Evolutionary conservation across 2,888 invertebrate genomes (phyloP), one percentile per base, ranked within the genome.

Genomic region (Spilarctia lutea): DNA sequence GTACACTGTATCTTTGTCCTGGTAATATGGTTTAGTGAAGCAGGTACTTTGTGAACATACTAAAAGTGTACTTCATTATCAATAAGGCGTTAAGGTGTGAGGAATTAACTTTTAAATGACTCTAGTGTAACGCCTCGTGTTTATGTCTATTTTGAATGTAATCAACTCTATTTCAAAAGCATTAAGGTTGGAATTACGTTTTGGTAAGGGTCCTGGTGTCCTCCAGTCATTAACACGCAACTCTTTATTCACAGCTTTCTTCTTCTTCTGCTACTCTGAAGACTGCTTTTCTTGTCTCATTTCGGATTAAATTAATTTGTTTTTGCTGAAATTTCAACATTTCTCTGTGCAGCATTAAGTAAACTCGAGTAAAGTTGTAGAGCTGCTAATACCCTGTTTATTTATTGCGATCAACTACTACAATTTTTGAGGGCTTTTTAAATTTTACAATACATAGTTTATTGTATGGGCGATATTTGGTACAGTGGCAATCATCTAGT

Each of bases 211-310:
- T 83, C 81, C 84, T 85, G 78, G 79, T 81, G 80, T 89, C 92
- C 92, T 91, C 93, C 94, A 93, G 94, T 94, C 93, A 92, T 91
- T 90, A 90, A 91, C 88, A 87, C 88, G 83, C 83, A 81, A 86
- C 82, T 83, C 81, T 87, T 72, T 82, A 80, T 79, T 83, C 89
- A 90, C 91, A 90, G 93, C 94, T 94, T 94, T 75, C n/a, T 81
- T 89, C 85, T 91, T 89, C 89, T 89, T 79, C 79, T 89, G 86
- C 88, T 86, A 86, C 86, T 87, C 85, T 86, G 75, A 89, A 90
- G 86, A 88, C 78, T 88, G 89, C 91, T 91, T 91, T 70, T 78
- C 72, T 81, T 76, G 74, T 85, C 83, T 85, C 85, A 73, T 81
- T 77, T 85, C 65, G 74, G 81, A 79, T 77, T 79, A 68, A 78